Conservation (phyloP, 2,113 vertebrate genomes). For the Aplodontia rufa region DNA sequence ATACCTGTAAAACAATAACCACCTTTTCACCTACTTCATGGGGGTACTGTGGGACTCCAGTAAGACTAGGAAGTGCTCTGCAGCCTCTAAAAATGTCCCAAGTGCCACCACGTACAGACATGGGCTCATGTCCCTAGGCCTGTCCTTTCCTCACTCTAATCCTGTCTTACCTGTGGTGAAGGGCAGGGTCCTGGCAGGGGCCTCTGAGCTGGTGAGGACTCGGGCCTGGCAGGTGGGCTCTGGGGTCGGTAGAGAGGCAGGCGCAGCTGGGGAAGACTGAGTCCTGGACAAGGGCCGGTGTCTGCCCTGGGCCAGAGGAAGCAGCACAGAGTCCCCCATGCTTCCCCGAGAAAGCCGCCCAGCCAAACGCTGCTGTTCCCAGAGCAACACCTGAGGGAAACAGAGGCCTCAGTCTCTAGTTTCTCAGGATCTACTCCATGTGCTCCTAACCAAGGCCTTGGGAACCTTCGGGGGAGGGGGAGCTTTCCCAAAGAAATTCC, state of each 20-base stretch:
- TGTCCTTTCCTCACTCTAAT: background rate
- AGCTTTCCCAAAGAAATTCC: background rate
- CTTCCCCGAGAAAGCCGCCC: slow-evolving; percentile 82
- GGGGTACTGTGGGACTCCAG: accelerated
- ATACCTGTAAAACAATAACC: background rate
- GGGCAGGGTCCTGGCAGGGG: slow-evolving; percentile 82
- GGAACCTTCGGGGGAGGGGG: too few relatives aligned
- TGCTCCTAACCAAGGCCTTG: background rate
- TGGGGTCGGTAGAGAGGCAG: slow-evolving; percentile 86
- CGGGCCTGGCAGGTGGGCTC: slow-evolving; percentile 81
- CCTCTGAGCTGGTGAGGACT: slow-evolving; percentile 83
- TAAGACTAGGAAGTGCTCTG: background rate
- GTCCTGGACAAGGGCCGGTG: slow-evolving; percentile 91
- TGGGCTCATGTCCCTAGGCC: accelerated
- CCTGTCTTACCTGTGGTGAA: slow-evolving; percentile 91
- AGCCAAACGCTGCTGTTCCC: slow-evolving; percentile 89
- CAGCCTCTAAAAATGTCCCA: background rate
- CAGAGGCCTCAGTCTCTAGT: background rate
- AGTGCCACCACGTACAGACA: background rate
- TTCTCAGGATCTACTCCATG: background rate
- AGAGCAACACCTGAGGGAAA: slow-evolving; percentile 87
- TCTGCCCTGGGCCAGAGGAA: slow-evolving; percentile 80
- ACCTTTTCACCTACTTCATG: background rate
- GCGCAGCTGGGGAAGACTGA: slow-evolving; percentile 91
- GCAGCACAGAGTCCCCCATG: slow-evolving; percentile 80